phyloP scores from a whole-genome alignment of 2,888 invertebrate genomes.

The Tetropium fuscum region DNA sequence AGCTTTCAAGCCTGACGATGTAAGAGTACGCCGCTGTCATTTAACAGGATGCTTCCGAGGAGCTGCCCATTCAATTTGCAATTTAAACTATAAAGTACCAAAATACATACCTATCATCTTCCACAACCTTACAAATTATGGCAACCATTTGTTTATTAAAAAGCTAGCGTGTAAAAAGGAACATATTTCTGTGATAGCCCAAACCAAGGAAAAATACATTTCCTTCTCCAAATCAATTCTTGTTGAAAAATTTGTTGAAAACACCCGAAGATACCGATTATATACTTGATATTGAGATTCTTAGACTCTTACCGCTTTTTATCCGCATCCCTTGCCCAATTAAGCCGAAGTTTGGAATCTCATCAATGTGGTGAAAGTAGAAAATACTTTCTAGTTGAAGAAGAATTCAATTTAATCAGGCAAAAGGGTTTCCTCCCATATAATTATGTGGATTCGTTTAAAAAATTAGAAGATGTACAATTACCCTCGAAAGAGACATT shows the following conservation, averaged over 20 bases:
- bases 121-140: neutral
- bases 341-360: neutral
- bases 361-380: neutral
- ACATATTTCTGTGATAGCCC: neutral
- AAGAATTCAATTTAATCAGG: neutral
- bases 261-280: too few species aligned
- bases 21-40: too few species aligned
- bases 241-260: neutral
- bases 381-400: neutral
- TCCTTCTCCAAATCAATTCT: neutral
- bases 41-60: neutral
- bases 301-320: neutral
- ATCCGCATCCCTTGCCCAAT: neutral
- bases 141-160: neutral
- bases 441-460: constrained; percentile 33
- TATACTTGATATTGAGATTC: neutral
- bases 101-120: neutral
- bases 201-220: neutral
- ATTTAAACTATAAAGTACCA: neutral
- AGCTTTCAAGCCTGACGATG: too few species aligned
- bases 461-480: constrained; percentile 32
- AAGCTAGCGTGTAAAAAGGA: neutral
- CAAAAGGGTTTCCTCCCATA: neutral
- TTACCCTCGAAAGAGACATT: constrained; percentile 43
- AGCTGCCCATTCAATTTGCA: neutral